These are phyloP conservation scores for Eospalax fontanierii DNA, from an alignment of 2,797 vertebrate species.

Conservation along the genomic window DNA sequence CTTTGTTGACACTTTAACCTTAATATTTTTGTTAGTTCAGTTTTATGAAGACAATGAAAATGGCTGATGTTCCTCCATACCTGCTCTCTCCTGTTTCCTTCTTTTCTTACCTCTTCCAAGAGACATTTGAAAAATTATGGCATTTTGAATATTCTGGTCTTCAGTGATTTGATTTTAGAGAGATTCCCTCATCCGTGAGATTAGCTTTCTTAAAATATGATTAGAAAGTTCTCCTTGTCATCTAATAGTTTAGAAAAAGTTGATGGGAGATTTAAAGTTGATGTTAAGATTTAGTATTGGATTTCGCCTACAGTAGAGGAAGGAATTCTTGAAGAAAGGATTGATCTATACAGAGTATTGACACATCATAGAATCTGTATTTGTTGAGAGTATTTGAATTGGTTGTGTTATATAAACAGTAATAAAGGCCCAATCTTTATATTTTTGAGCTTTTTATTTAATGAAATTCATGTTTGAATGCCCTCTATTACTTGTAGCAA, in stretches of 20 bases:
- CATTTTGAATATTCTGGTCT: constrained; percentile 57
- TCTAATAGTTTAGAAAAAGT: neutral
- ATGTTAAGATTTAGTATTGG: constrained; percentile 25
- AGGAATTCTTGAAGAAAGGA: constrained; percentile 34
- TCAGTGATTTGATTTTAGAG: neutral
- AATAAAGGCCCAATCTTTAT: neutral
- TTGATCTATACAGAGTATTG: neutral
- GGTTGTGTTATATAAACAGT: neutral
- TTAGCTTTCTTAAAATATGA: neutral
- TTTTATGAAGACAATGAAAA: constrained; percentile 40
- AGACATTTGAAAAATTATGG: constrained; percentile 37
- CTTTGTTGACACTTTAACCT: constrained; percentile 46
- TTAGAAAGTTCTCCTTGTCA: neutral
- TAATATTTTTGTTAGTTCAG: constrained; percentile 56
- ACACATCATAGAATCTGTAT: neutral
- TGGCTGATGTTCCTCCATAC: constrained; percentile 52
- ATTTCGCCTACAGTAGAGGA: neutral
- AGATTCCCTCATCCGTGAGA: neutral
- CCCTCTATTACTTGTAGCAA: neutral
- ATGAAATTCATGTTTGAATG: neutral
- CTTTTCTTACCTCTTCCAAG: neutral
- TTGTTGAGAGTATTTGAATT: neutral
- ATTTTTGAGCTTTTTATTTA: constrained; percentile 50
- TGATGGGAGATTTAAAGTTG: neutral
- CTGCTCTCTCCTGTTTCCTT: constrained; percentile 52